A percentile compares a stretch with the other conserved stretches of the same genome.
phyloP scores from a whole-genome alignment of 2,888 invertebrate genomes.

The Hypolimnas misippus region DNA sequence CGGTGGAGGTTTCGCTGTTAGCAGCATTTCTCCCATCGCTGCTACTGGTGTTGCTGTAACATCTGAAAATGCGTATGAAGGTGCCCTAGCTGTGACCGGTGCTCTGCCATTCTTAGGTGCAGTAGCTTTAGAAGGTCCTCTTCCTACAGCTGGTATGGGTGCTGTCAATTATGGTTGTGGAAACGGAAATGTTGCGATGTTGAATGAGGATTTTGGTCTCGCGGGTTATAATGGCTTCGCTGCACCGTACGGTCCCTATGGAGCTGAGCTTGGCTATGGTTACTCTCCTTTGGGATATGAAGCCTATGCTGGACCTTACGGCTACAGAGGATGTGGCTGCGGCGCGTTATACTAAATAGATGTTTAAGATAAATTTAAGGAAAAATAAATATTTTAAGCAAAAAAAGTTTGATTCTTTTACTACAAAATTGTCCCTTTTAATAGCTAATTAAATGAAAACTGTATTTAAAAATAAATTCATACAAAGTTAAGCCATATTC shows the following conservation, averaged over 20 bases:
- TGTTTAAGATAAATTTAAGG: not conserved
- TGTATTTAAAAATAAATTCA: too few species aligned
- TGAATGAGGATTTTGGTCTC: constrained; percentile 35
- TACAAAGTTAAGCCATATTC: too few species aligned
- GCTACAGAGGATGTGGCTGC: not conserved
- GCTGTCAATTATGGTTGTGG: constrained; percentile 51
- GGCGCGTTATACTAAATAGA: constrained; percentile 5
- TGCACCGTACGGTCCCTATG: constrained; percentile 11
- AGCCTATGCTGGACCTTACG: constrained; percentile 5
- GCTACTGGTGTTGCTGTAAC: constrained; percentile 51
- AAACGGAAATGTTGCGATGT: constrained; percentile 44
- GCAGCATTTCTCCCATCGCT: constrained; percentile 49
- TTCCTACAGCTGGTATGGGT: constrained; percentile 49
- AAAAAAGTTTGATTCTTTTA: too few species aligned
- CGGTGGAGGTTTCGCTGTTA: constrained; percentile 43
- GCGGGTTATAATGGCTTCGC: constrained; percentile 13
- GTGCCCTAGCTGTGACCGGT: constrained; percentile 48
- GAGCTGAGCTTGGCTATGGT: constrained; percentile 12
- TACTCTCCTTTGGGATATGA: constrained; percentile 6
- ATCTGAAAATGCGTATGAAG: constrained; percentile 53
- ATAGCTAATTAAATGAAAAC: too few species aligned
- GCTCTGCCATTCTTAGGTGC: constrained; percentile 54
- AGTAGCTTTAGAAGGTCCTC: constrained; percentile 50
- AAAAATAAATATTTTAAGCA: not conserved
- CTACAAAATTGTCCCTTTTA: too few species aligned